Conservation (phyloP, 2,113 vertebrate species). For the Ifrita kowaldi region DNA sequence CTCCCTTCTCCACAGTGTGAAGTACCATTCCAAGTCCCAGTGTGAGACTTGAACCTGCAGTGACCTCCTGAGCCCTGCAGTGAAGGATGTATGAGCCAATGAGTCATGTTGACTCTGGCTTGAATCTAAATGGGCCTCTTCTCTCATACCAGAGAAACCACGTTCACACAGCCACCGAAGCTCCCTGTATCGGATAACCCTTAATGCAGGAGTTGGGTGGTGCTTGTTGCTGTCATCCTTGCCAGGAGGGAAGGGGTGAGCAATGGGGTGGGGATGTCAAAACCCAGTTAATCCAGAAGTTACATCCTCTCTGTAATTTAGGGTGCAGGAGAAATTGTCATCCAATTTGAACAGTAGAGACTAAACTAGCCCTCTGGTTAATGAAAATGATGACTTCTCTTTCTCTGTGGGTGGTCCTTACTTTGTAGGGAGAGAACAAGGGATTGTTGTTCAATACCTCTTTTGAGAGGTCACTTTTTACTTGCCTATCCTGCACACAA, state of each 20-base stretch:
- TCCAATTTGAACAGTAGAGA: not conserved
- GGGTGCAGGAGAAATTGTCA: not conserved
- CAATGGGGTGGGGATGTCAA: slow-evolving; percentile 26
- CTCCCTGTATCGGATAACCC: not conserved
- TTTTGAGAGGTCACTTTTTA: not conserved
- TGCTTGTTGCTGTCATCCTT: slow-evolving; percentile 8
- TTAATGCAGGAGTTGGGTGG: not conserved
- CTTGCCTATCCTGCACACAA: not conserved
- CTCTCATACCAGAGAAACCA: slow-evolving; percentile 54
- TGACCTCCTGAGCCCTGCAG: slow-evolving; percentile 60
- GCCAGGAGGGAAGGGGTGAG: slow-evolving; percentile 27
- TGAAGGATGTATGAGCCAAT: slow-evolving; percentile 47
- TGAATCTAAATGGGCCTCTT: slow-evolving; percentile 41
- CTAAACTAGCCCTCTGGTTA: not conserved
- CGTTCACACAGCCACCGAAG: not conserved
- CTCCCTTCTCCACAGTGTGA: not conserved
- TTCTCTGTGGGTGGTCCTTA: not conserved
- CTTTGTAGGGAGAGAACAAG: not conserved
- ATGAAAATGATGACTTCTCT: not conserved
- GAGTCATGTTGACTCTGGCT: slow-evolving; percentile 67
- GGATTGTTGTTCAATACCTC: not conserved
- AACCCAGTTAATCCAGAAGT: slow-evolving; percentile 9
- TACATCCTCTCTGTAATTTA: slow-evolving; percentile 18
- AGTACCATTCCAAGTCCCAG: slow-evolving; percentile 44
- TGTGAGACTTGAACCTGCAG: slow-evolving; percentile 53